Evolutionary conservation across 2,888 invertebrate species (phyloP).

Genomic region (Coleophora deauratella): DNA sequence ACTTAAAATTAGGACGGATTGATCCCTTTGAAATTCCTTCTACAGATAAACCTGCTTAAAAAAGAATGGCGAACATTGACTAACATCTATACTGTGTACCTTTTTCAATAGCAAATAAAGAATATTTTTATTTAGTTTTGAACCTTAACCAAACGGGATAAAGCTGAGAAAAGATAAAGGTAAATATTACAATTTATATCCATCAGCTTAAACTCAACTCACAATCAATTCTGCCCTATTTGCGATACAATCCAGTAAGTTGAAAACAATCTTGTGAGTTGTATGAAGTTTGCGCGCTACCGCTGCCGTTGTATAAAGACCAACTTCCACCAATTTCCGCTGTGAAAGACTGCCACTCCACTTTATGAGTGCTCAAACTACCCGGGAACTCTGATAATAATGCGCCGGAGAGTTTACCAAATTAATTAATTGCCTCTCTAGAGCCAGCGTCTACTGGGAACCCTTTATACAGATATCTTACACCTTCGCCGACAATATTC

Average conservation of each 20-base stretch:
- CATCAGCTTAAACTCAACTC: too few relatives aligned
- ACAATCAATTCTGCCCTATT: not conserved
- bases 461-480: too few relatives aligned
- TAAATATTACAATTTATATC: too few relatives aligned
- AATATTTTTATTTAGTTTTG: too few relatives aligned
- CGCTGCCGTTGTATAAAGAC: slow-evolving; percentile 16
- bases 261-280: slow-evolving; percentile 17
- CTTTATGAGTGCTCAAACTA: slow-evolving; percentile 22
- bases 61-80: too few relatives aligned
- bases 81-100: too few relatives aligned
- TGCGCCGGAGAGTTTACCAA: slow-evolving; percentile 21
- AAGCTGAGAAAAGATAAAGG: too few relatives aligned
- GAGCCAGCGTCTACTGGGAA: too few relatives aligned
- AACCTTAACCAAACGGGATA: too few relatives aligned
- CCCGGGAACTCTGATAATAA: slow-evolving; percentile 18
- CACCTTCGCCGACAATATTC: too few relatives aligned
- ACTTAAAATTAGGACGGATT: slow-evolving; percentile 36
- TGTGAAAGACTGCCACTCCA: slow-evolving; percentile 16
- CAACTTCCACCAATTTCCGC: slow-evolving; percentile 22
- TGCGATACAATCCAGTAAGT: slow-evolving; percentile 9
- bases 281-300: slow-evolving; percentile 21
- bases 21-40: not conserved
- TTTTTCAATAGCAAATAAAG: too few relatives aligned
- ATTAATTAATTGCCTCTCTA: slow-evolving; percentile 27
- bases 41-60: not conserved